A percentile compares a stretch with the other conserved stretches of the same genome.
These are phyloP conservation scores for Zapornia atra DNA, from an alignment of 2,113 vertebrate genomes.

Conservation along the genomic window DNA sequence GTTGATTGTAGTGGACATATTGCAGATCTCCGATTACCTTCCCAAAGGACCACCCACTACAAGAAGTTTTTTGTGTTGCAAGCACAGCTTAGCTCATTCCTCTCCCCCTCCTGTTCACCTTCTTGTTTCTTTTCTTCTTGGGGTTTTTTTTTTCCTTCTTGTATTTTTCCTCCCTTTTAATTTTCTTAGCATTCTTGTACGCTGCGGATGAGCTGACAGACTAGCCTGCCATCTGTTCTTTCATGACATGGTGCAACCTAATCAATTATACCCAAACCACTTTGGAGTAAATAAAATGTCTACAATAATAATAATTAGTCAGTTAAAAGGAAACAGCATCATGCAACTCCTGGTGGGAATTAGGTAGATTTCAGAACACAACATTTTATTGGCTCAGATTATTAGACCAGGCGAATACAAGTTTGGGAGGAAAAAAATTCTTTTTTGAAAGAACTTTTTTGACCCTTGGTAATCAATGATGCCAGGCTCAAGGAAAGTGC, in stretches of 20 bases:
- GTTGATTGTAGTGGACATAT: slow-evolving; percentile 85
- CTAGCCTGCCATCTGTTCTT: slow-evolving; percentile 83
- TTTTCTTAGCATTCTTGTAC: slow-evolving; percentile 49
- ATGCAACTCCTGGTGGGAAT: slow-evolving; percentile 23
- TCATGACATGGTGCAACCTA: slow-evolving; percentile 83
- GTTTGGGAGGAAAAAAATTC: not conserved
- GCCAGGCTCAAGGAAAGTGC: not conserved
- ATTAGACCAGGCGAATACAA: not conserved
- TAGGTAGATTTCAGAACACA: slow-evolving; percentile 52
- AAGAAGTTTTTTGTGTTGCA: slow-evolving; percentile 88
- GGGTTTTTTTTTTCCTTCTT: not conserved
- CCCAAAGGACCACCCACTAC: slow-evolving; percentile 89
- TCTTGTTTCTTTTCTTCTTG: slow-evolving; percentile 76
- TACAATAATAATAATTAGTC: slow-evolving; percentile 72
- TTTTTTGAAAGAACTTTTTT: not conserved
- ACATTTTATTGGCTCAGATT: not conserved
- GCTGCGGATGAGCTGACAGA: slow-evolving; percentile 44
- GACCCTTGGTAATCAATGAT: not conserved
- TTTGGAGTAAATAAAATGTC: slow-evolving; percentile 73
- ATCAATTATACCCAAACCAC: slow-evolving; percentile 81
- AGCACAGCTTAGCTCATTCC: slow-evolving; percentile 76
- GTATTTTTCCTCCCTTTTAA: slow-evolving; percentile 19
- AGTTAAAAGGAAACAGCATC: slow-evolving; percentile 65
- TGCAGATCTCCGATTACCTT: slow-evolving; percentile 82
- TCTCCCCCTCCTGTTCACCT: slow-evolving; percentile 54